Conservation (phyloP, 2,888 invertebrate species). For the Microctonus hyperodae region DNA sequence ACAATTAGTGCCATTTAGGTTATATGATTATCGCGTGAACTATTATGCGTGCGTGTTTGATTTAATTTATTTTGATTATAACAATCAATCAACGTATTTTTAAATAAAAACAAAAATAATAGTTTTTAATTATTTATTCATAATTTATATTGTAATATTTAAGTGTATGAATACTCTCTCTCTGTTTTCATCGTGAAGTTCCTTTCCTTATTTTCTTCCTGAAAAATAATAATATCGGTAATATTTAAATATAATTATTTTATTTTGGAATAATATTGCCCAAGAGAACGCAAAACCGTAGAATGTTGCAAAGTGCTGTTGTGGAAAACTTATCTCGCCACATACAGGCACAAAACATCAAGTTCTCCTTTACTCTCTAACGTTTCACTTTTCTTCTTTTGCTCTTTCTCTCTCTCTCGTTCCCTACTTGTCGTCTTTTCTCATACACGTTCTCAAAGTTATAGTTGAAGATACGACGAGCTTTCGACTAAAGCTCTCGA, state of each 20-base stretch:
- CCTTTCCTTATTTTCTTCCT: neutral
- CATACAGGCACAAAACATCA: constrained; percentile 15
- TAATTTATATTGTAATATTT: constrained; percentile 19
- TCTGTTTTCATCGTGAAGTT: constrained; percentile 6
- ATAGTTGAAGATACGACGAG: constrained; percentile 23
- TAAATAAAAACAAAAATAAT: constrained; percentile 5
- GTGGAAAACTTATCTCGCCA: constrained; percentile 16
- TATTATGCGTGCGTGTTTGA: constrained; percentile 23
- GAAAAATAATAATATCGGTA: neutral
- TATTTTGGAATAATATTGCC: neutral
- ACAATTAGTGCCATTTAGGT: constrained; percentile 27
- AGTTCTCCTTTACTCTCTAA: neutral
- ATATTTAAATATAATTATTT: neutral
- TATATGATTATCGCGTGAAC: constrained; percentile 14
- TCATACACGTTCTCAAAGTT: constrained; percentile 4
- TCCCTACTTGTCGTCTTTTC: neutral
- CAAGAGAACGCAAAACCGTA: constrained; percentile 14
- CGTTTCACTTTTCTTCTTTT: constrained; percentile 17
- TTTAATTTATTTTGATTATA: constrained; percentile 21
- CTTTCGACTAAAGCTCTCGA: constrained; percentile 26
- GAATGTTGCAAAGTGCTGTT: constrained; percentile 7
- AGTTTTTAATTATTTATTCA: constrained; percentile 18
- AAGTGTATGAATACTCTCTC: constrained; percentile 24
- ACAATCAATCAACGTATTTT: constrained; percentile 16
- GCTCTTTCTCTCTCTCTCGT: neutral